Percentiles rank a stretch among this genome's conserved stretches.
Conservation (phyloP, 2,113 vertebrate species). For the Cairina moschata region DNA sequence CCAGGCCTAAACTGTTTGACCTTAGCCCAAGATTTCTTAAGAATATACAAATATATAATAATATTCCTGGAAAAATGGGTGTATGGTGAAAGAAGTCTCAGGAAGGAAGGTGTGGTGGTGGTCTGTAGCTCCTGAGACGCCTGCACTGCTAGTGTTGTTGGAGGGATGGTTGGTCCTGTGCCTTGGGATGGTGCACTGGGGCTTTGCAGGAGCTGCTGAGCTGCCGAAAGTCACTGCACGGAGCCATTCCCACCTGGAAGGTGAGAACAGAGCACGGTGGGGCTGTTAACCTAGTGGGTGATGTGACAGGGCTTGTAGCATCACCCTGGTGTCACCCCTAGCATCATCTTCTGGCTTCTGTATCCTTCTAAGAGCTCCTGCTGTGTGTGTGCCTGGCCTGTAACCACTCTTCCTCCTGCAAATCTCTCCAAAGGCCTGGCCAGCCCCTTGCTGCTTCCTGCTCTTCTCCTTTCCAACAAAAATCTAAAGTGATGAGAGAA, state of each 20-base stretch:
- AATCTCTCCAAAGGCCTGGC: not conserved
- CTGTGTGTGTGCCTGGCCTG: not conserved
- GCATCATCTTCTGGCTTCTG: not conserved
- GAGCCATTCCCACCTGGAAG: not conserved
- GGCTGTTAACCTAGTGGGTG: rapidly evolving
- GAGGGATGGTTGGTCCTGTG: not conserved
- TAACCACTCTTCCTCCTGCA: not conserved
- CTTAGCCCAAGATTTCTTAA: not conserved
- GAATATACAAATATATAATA: too few relatives aligned
- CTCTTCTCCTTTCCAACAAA: not conserved
- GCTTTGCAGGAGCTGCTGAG: not conserved
- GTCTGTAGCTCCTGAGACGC: not conserved
- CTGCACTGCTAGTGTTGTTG: not conserved
- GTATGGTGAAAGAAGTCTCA: not conserved
- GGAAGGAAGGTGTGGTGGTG: too few relatives aligned
- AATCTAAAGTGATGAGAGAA: not conserved
- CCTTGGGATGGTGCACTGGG: not conserved
- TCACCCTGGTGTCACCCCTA: not conserved
- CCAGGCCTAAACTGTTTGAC: not conserved
- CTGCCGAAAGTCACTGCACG: not conserved
- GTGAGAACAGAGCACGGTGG: not conserved
- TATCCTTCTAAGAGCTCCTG: not conserved
- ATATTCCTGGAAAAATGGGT: not conserved
- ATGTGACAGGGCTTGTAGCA: not conserved
- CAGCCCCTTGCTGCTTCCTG: not conserved